Evolutionary conservation across 2,797 vertebrate species (phyloP), one percentile per base, ranked within the genome.

Genomic region (Ctenosaura bakeri): DNA sequence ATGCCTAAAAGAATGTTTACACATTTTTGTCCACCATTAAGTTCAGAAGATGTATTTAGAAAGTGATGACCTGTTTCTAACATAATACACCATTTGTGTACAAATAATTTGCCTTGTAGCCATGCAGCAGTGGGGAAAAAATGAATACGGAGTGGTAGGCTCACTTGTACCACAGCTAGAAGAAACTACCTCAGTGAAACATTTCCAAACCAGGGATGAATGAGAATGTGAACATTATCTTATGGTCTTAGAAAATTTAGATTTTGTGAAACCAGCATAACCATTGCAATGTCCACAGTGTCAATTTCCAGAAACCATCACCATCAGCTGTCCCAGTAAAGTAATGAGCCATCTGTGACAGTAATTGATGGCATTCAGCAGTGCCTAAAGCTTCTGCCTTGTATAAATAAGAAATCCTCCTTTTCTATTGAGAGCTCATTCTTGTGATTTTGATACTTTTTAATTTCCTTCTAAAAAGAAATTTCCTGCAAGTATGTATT

Each of bases 401-500:
- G 26, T 62, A 64, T 42, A 64, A 35, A 83, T 83, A 62, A 62
- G 35, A 38, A 38, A 26, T 83, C 81, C 24, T 83, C 22, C 2
- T 38, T 46, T 46, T 64, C 22, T 22, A 83, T 64, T 10, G 35
- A 64, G 35, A 62, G 42, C 59, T 38, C 35, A 56, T 42, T 83
- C 35, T 83, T n/a, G 4, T 1, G 56, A 86, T 86, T 76, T 76
- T 38, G 24, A 86, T 18, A 14, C 78, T 29, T 80, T 80, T 32
- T n/a, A 80, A n/a, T 54, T 52, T 32, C 32, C 12, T 54, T 80
- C 54, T 54, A 54, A 35, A 88, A 79, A 52, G 59, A 87, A 87
- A 52, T 7, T 2, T 29, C 54, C 50, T 26, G 18, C 54, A 38
- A 46, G 66, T 16, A 4, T 54, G 16, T 26, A 22, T 80, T 80